Evolutionary conservation across 1,140 invertebrate genomes (phyloP).

Genomic region (Atta cephalotes): DNA sequence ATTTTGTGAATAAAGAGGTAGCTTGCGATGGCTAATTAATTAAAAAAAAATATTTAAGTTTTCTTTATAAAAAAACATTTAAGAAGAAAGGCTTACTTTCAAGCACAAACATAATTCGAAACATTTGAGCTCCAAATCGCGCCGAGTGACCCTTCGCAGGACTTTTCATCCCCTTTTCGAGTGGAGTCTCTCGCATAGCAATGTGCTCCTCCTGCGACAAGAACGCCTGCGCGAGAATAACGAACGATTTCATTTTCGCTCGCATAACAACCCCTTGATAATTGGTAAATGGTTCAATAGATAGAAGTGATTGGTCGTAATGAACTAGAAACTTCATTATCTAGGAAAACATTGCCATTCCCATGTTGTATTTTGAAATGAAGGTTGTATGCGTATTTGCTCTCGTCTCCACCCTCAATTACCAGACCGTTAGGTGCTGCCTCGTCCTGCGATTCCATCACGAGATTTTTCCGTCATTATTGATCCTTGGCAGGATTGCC

Average conservation of each 20-base stretch:
- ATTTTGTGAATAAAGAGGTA: not conserved
- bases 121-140: not conserved
- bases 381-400: not conserved
- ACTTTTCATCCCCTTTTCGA: not conserved
- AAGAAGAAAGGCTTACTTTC: not conserved
- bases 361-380: not conserved
- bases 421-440: not conserved
- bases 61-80: not conserved
- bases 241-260: slow-evolving; percentile 81
- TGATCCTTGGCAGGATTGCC: slow-evolving; percentile 30
- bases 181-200: slow-evolving; percentile 31
- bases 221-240: slow-evolving; percentile 82
- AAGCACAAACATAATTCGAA: not conserved
- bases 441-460: not conserved
- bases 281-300: slow-evolving; percentile 71
- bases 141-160: slow-evolving; percentile 8
- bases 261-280: slow-evolving; percentile 71
- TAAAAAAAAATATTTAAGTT: not conserved
- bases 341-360: not conserved
- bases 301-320: slow-evolving; percentile 21
- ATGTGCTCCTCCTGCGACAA: slow-evolving; percentile 34
- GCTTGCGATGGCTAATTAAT: not conserved
- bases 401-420: not conserved
- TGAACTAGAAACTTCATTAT: not conserved
- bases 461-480: slow-evolving; percentile 58